Percentiles rank a stretch among this genome's conserved stretches.
Conservation (phyloP, 2,797 vertebrate species). For the Gastrophryne carolinensis region DNA sequence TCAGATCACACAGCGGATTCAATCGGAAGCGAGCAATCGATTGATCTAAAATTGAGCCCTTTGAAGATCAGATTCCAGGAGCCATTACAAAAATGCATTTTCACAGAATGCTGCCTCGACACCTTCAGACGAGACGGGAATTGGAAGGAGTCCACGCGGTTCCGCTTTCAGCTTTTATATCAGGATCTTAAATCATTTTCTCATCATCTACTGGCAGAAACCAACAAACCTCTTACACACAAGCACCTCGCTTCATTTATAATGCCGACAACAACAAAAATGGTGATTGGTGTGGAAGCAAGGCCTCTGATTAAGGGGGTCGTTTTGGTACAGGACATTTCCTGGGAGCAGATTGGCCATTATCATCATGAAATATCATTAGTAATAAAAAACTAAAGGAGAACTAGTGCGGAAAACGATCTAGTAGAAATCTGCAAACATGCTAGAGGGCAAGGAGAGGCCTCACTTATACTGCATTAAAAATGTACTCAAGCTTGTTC, state of each 20-base stretch:
- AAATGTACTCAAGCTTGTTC: no score
- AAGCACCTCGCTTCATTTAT: not conserved
- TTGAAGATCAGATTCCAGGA: conserved; percentile 25
- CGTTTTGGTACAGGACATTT: no score
- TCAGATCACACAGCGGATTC: not conserved
- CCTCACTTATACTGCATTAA: no score
- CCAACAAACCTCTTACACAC: not conserved
- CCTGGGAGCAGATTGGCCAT: no score
- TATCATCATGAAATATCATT: no score
- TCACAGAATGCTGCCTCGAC: not conserved
- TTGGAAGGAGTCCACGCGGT: not conserved
- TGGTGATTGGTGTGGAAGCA: no score
- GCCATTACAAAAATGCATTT: conserved; percentile 17
- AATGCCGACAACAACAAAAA: no score
- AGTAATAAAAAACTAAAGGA: no score
- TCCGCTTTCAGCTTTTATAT: conserved; percentile 9
- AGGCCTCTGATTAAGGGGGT: no score
- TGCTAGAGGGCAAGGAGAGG: no score
- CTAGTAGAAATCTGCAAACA: no score
- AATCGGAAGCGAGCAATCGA: not conserved
- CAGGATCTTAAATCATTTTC: conserved; percentile 8
- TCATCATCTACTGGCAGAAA: not conserved
- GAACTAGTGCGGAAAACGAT: no score
- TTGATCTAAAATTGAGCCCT: conserved; percentile 25
- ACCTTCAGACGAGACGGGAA: not conserved